Conservation (phyloP, 23 tunicate genomes). For the Clavelina lepadiformis region DNA sequence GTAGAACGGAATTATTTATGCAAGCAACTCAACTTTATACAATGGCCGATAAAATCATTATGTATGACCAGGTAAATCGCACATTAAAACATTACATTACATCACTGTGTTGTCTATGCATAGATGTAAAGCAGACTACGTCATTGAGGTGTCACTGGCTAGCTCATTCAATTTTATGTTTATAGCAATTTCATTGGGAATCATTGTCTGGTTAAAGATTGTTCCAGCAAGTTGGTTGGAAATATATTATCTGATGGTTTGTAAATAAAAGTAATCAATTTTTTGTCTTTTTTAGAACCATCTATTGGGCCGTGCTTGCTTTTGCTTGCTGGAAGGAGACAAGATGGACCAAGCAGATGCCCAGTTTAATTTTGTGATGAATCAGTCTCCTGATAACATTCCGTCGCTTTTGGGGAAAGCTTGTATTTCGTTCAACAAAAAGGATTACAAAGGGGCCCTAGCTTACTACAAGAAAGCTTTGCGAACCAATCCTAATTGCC, state of each 20-base stretch:
- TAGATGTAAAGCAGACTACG: too few relatives aligned
- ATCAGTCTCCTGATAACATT: constrained; percentile 92
- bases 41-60: constrained; percentile 98
- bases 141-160: too few relatives aligned
- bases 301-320: constrained; percentile 97
- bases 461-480: constrained; percentile 92
- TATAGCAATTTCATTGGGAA: too few relatives aligned
- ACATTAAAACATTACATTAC: too few relatives aligned
- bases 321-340: constrained; percentile 96
- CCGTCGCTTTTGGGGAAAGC: constrained; percentile 97
- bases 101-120: too few relatives aligned
- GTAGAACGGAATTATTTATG: constrained; percentile 87
- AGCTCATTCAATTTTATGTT: too few relatives aligned
- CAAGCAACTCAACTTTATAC: constrained; percentile 97
- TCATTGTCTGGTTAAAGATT: too few relatives aligned
- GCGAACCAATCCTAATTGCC: constrained; percentile 88
- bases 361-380: constrained; percentile 95
- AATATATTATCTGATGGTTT: too few relatives aligned
- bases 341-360: constrained; percentile 99
- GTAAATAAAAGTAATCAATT: too few relatives aligned
- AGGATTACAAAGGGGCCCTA: constrained; percentile 89
- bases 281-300: constrained; percentile 73
- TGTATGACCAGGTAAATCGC: constrained; percentile 87
- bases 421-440: constrained; percentile 98
- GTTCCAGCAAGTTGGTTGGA: too few relatives aligned